These are phyloP conservation scores for Hippoglossus stenolepis DNA, from an alignment of 2,113 vertebrate genomes.

Conservation along the genomic window DNA sequence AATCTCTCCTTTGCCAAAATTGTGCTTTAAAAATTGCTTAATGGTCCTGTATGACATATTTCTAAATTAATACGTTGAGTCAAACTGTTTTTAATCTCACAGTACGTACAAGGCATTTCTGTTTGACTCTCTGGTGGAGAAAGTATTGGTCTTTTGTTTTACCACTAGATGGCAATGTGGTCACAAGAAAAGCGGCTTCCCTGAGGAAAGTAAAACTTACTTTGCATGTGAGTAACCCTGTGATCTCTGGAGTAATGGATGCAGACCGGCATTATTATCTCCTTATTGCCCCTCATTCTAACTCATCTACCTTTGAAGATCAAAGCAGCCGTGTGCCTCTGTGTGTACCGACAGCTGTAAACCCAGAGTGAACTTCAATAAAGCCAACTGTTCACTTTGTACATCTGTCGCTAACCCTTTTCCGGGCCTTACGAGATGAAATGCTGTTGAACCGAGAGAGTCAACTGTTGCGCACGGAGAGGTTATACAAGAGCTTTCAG, in stretches of 20 bases:
- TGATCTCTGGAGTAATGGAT: constrained; percentile 72
- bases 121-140: not conserved
- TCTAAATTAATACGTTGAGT: too few relatives aligned
- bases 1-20: not conserved
- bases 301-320: constrained; percentile 84
- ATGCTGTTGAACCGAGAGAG: constrained; percentile 19
- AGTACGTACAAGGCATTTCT: not conserved
- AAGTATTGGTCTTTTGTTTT: not conserved
- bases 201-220: constrained; percentile 1
- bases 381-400: constrained; percentile 65
- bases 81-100: too few relatives aligned
- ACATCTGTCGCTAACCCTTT: constrained; percentile 44
- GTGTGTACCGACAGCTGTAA: constrained; percentile 77
- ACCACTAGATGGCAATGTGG: constrained; percentile 80
- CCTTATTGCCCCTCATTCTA: constrained; percentile 76
- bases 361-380: constrained; percentile 76
- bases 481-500: not conserved
- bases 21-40: not conserved
- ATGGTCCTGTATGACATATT: not conserved
- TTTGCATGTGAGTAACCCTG: constrained; percentile 31
- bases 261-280: constrained; percentile 75
- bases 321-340: constrained; percentile 71
- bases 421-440: not conserved
- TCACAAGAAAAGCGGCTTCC: constrained; percentile 14
- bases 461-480: not conserved